Base-by-base conservation (phyloP, 2,113 vertebrate genomes). In the Chionis minor region DNA sequence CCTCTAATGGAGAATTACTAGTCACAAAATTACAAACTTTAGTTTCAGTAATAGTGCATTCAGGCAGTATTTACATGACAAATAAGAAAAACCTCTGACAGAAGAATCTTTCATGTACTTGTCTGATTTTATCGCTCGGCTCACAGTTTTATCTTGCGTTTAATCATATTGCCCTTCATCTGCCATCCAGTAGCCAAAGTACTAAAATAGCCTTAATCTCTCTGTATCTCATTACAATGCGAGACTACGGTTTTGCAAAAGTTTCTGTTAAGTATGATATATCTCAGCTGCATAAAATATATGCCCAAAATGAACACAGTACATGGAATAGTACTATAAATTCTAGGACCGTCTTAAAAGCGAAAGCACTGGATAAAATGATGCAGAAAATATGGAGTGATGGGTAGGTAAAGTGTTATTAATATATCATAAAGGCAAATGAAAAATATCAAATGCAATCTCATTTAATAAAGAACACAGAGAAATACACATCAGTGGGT, bases 121-220 rank as follows among this genome's bases (percentile, higher is more conserved):
- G 81, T 85, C 96, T 95, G 55, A 42, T 86, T 95, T 96, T 95
- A 95, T 97, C 86, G 90, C 91, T 95, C 94, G 66, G 86, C 66
- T 97, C 94, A 97, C 86, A 91, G 86, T 95, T 97, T 94, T 95
- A 95, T 96, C 92, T 95, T 80, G 77, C 72, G 90, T 91, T 96
- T 95, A 94, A 97, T 97, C 94, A 94, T 83, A 83, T 86, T 96
- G 92, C 73, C 95, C 95, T 97, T 96, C 96, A 96, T 92, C 81
- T 96, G 95, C 91, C 94, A 96, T 90, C 75, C 92, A 95, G 78
- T 91, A 94, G 71, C 92, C 92, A 86, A 93, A 92, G 88, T 59
- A 90, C 94, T 94, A 91, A 96, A 95, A 94, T 92, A 94, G 70
- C 58, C 81, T 94, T 96, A 95, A 94, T 95, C 90, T 94, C 74